Evolutionary conservation across 2,888 invertebrate species (phyloP).

Genomic region (Chironomus tentans): DNA sequence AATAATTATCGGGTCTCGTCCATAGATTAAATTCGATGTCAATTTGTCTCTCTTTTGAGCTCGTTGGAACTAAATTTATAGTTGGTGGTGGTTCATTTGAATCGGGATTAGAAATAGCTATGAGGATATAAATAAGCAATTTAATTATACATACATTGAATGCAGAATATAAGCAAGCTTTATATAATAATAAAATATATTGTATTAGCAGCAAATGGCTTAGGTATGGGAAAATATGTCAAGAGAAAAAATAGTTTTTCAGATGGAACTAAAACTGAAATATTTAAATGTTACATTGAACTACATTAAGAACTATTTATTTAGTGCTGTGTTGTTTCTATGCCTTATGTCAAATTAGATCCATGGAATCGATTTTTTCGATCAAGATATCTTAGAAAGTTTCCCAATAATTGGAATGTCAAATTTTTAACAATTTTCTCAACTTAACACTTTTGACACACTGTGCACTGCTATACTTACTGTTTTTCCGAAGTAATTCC

Average conservation of each 20-base stretch:
- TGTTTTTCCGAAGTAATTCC: conserved; percentile 55
- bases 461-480: conserved; percentile 43
- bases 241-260: background rate
- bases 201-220: too few species aligned
- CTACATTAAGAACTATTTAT: background rate
- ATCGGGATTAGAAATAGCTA: background rate
- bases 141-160: too few species aligned
- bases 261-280: background rate
- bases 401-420: background rate
- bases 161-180: too few species aligned
- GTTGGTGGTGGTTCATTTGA: background rate
- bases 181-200: too few species aligned
- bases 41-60: conserved; percentile 41
- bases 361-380: background rate
- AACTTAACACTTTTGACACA: background rate
- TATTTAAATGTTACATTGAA: background rate
- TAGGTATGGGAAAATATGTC: background rate
- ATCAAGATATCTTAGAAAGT: background rate
- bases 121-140: background rate
- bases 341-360: background rate
- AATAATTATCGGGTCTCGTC: conserved; percentile 65
- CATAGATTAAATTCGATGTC: conserved; percentile 82
- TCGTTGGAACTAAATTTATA: background rate
- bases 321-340: background rate
- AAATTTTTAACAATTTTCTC: background rate